Conservation (phyloP, 1,140 invertebrate species). For the Philaenus spumarius region DNA sequence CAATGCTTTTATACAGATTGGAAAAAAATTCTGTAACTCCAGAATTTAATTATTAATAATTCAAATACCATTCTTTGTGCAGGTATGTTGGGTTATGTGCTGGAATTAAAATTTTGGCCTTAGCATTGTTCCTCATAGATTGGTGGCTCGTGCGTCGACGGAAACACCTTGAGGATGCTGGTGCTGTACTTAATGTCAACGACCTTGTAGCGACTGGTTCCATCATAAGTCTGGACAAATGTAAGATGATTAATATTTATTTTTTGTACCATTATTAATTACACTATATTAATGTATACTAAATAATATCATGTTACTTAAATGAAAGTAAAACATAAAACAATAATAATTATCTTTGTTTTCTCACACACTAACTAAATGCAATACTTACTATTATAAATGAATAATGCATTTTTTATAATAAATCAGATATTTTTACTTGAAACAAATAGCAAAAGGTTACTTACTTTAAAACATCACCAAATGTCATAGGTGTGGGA, state of each 20-base stretch:
- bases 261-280: not conserved
- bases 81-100: conserved; percentile 87
- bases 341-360: not conserved
- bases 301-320: not conserved
- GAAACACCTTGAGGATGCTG: conserved; percentile 63
- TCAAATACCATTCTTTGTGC: conserved; percentile 18
- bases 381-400: too few relatives aligned
- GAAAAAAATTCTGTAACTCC: not conserved
- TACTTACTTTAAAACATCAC: too few relatives aligned
- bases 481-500: too few relatives aligned
- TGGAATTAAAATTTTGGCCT: conserved; percentile 81
- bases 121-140: conserved; percentile 78
- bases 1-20: not conserved
- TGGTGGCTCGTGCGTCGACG: conserved; percentile 80
- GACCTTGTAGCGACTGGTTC: conserved; percentile 68
- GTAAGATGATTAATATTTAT: conserved; percentile 44
- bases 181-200: conserved; percentile 60
- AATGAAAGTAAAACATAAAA: not conserved
- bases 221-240: conserved; percentile 80
- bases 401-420: too few relatives aligned
- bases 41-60: not conserved
- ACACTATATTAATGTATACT: not conserved
- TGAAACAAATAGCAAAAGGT: too few relatives aligned
- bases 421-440: too few relatives aligned
- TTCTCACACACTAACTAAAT: too few relatives aligned